Evolutionary conservation across 2,888 invertebrate species (phyloP).

Genomic region (Erebia ligea): DNA sequence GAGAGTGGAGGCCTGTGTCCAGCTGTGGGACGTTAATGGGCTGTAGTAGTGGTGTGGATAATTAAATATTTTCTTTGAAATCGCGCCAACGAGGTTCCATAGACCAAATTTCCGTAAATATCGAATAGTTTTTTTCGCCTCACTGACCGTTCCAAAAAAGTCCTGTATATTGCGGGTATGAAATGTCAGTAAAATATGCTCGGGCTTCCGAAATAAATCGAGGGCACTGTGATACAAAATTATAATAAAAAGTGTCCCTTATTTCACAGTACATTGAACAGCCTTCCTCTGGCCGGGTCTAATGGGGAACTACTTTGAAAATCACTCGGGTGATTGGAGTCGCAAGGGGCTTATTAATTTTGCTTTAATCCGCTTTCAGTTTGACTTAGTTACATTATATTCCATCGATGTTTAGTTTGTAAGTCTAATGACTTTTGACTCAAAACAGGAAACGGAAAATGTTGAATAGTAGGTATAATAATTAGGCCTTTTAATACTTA

Average conservation of each 20-base stretch:
- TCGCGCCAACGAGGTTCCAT: no score
- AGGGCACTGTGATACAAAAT: slow-evolving; percentile 27
- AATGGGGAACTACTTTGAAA: slow-evolving; percentile 19
- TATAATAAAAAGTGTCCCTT: slow-evolving; percentile 32
- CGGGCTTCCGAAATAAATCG: slow-evolving; percentile 12
- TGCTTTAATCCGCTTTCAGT: not conserved
- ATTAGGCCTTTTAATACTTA: no score
- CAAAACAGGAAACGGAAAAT: not conserved
- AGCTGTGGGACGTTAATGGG: no score
- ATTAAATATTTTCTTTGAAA: no score
- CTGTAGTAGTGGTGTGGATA: no score
- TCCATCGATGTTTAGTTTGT: not conserved
- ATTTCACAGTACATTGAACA: slow-evolving; percentile 28
- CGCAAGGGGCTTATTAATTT: slow-evolving; percentile 15
- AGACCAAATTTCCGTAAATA: no score
- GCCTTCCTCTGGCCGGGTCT: slow-evolving; percentile 19
- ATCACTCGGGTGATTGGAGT: slow-evolving; percentile 23
- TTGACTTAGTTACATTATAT: not conserved
- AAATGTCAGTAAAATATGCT: slow-evolving; percentile 15
- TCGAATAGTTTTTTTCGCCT: no score
- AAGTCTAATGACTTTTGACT: not conserved
- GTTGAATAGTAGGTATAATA: no score
- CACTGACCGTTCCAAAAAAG: no score
- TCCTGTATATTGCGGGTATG: not conserved
- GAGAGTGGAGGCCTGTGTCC: no score